These are phyloP conservation scores for Craseonycteris thonglongyai DNA, from an alignment of 2,113 vertebrate genomes.

Conservation along the genomic window DNA sequence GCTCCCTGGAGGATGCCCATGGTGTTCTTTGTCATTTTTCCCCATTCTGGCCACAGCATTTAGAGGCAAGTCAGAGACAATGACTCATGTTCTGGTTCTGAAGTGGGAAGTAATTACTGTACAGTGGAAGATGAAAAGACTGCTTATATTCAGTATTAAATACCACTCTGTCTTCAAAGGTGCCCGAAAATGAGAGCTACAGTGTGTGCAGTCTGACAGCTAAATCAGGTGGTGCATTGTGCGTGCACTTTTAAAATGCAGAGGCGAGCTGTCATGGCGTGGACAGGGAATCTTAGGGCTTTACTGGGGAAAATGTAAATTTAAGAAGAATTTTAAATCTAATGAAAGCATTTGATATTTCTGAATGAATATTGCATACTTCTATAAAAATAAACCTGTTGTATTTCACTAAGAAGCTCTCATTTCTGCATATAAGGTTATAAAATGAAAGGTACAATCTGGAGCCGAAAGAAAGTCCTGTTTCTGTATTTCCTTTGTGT, in stretches of 20 bases:
- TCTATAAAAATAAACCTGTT: neutral
- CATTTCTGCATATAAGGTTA: neutral
- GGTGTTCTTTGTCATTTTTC: constrained; percentile 55
- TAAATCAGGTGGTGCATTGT: constrained; percentile 57
- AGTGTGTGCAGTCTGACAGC: constrained; percentile 49
- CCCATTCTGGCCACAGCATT: constrained; percentile 27
- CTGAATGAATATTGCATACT: constrained; percentile 44
- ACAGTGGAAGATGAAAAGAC: constrained; percentile 63
- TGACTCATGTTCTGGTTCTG: constrained; percentile 68
- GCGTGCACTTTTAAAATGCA: constrained; percentile 52
- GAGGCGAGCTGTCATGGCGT: constrained; percentile 24
- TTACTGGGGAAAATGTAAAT: constrained; percentile 58
- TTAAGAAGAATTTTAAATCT: constrained; percentile 54
- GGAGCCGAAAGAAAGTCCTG: neutral
- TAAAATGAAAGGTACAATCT: neutral
- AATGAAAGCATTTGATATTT: constrained; percentile 38
- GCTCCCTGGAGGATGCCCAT: constrained; percentile 56
- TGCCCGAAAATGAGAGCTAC: constrained; percentile 44
- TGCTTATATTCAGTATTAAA: constrained; percentile 68
- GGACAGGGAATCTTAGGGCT: constrained; percentile 44
- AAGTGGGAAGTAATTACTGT: constrained; percentile 75
- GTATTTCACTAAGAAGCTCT: constrained; percentile 46
- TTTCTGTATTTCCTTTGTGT: neutral
- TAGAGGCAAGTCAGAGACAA: constrained; percentile 47
- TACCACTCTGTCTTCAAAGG: constrained; percentile 67